These are phyloP conservation scores for Yoshiicerus persimilis DNA, from an alignment of 1,140 invertebrate genomes.

Conservation along the genomic window DNA sequence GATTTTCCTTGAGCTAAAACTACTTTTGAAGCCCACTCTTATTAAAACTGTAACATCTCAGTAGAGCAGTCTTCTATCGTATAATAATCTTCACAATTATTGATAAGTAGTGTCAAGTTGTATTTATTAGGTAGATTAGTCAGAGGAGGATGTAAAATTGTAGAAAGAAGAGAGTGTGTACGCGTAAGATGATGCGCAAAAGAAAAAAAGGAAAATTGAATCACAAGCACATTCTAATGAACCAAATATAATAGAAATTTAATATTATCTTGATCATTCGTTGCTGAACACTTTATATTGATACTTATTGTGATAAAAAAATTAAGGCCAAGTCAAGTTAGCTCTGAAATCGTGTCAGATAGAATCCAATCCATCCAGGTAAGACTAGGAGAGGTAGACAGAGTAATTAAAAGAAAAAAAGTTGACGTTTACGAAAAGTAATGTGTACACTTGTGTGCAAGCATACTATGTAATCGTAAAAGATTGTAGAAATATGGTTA, in stretches of 20 bases:
- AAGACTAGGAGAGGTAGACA: background rate
- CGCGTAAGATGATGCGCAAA: background rate
- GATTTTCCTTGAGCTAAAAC: background rate
- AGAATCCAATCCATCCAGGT: background rate
- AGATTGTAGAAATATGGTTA: background rate
- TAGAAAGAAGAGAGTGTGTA: no score
- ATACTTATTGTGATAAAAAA: background rate
- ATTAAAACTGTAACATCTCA: background rate
- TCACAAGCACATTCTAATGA: background rate
- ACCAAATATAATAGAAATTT: background rate
- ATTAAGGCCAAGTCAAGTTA: background rate
- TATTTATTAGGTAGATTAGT: background rate
- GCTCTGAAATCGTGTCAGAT: background rate
- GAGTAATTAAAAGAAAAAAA: background rate
- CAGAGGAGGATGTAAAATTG: background rate
- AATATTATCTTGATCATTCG: background rate
- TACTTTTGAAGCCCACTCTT: background rate
- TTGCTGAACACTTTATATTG: background rate
- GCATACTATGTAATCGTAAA: background rate
- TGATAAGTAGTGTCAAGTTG: background rate
- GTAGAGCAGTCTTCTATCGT: background rate
- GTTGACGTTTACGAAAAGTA: background rate
- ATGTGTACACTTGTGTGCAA: background rate
- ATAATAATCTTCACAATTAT: background rate
- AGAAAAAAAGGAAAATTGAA: background rate